These are phyloP conservation scores for Drosophila picticornis DNA, from an alignment of 2,888 invertebrate species.

Conservation along the genomic window DNA sequence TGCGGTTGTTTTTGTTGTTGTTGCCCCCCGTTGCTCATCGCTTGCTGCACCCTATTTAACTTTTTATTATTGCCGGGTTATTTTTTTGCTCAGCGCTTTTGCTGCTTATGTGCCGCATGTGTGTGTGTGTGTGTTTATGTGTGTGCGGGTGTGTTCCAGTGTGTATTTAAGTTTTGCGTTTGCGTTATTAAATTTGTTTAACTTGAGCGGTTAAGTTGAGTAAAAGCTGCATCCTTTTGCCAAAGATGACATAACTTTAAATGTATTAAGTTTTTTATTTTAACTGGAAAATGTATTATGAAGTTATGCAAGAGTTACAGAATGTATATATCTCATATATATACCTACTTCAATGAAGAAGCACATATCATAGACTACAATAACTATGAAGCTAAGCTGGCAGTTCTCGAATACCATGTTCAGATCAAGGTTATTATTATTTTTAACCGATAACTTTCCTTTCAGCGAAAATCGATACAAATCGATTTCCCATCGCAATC, in stretches of 20 bases:
- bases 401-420: not conserved
- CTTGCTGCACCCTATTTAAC: conserved; percentile 78
- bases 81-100: conserved; percentile 40
- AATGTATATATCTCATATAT: no score
- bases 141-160: conserved; percentile 5
- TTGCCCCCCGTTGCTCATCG: conserved; percentile 47
- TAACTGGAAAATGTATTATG: not conserved
- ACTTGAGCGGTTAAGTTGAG: conserved; percentile 30
- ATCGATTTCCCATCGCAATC: not conserved
- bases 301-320: not conserved
- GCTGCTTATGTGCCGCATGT: conserved; percentile 12
- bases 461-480: not conserved
- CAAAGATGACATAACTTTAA: not conserved
- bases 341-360: not conserved
- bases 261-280: not conserved
- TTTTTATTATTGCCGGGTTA: conserved; percentile 58
- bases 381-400: not conserved
- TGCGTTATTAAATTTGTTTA: conserved; percentile 66
- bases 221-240: not conserved
- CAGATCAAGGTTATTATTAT: not conserved
- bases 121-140: conserved; percentile 14
- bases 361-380: not conserved
- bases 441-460: not conserved
- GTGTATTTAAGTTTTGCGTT: conserved; percentile 39
- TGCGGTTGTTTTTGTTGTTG: conserved; percentile 7